A percentile compares a stretch with the other conserved stretches of the same genome.
These are phyloP conservation scores for Lophius piscatorius DNA, from an alignment of 2,113 vertebrate species.

Conservation along the genomic window DNA sequence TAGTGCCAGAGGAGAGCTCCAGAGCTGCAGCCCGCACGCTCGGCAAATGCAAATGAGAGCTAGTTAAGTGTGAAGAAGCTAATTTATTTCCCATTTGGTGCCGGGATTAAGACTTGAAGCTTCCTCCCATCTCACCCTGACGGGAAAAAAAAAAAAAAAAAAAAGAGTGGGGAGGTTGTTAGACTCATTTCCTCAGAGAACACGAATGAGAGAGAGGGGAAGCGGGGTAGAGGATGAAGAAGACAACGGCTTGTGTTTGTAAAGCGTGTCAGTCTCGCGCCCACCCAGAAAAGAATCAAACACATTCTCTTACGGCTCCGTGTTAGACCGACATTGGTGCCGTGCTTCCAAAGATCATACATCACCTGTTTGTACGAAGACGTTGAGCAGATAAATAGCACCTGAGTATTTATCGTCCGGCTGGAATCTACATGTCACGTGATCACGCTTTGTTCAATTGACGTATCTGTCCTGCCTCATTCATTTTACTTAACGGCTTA, in stretches of 20 bases:
- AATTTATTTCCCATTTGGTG: constrained; percentile 89
- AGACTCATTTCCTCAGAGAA: constrained; percentile 52
- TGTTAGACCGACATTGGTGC: no score
- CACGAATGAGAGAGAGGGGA: constrained; percentile 30
- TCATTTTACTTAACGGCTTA: constrained; percentile 30
- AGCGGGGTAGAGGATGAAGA: constrained; percentile 34
- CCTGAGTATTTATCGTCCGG: constrained; percentile 31
- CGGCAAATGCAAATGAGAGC: constrained; percentile 84
- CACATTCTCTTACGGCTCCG: constrained; percentile 1
- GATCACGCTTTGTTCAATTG: constrained; percentile 25
- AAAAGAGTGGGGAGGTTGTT: constrained; percentile 20
- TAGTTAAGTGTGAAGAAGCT: constrained; percentile 90
- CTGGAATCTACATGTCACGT: constrained; percentile 11
- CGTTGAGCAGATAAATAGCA: not conserved
- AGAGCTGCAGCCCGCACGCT: constrained; percentile 69
- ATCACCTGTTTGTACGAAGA: not conserved
- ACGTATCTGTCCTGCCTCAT: constrained; percentile 13
- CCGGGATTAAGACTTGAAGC: constrained; percentile 86
- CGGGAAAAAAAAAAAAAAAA: constrained; percentile 49
- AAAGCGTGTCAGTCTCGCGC: constrained; percentile 7
- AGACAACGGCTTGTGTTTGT: constrained; percentile 19
- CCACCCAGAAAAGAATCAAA: constrained; percentile 2
- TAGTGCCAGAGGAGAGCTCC: constrained; percentile 77
- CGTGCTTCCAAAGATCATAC: no score
- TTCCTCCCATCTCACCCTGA: constrained; percentile 67